Evolutionary conservation across 2,888 invertebrate genomes (phyloP).

Genomic region (Strigamia transsilvanica): DNA sequence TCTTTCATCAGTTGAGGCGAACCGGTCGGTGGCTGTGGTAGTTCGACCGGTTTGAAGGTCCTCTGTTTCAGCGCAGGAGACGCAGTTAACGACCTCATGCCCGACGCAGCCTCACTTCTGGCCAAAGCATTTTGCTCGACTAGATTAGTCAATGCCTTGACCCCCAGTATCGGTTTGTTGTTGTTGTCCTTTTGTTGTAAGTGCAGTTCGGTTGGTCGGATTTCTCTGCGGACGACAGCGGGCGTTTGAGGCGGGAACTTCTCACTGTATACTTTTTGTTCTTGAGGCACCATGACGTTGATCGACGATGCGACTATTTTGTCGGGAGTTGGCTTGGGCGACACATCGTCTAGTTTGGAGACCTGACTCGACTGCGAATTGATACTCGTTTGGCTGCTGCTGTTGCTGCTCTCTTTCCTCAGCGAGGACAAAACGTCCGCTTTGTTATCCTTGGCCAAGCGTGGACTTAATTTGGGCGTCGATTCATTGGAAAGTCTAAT

Average conservation of each 20-base stretch:
- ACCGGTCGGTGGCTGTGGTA: not conserved
- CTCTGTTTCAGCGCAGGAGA: slow-evolving; percentile 39
- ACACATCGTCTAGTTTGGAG: not conserved
- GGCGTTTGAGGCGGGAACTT: slow-evolving; percentile 44
- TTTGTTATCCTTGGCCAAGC: not conserved
- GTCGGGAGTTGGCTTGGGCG: not conserved
- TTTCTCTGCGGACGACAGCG: slow-evolving; percentile 26
- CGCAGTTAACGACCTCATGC: slow-evolving; percentile 5
- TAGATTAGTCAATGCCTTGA: slow-evolving; percentile 1
- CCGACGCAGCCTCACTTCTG: not conserved
- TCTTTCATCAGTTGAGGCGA: slow-evolving; percentile 45
- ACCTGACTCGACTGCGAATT: not conserved
- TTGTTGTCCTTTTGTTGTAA: not conserved
- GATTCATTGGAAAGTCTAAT: slow-evolving; percentile 28
- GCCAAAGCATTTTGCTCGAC: slow-evolving; percentile 1
- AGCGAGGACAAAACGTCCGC: not conserved
- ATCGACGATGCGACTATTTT: not conserved
- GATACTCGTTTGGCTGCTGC: slow-evolving; percentile 42
- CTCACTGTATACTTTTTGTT: slow-evolving; percentile 43
- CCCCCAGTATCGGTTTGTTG: not conserved
- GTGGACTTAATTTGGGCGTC: not conserved
- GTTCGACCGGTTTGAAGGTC: not conserved
- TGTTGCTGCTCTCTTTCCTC: slow-evolving; percentile 11
- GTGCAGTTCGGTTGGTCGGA: slow-evolving; percentile 41
- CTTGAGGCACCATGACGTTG: slow-evolving; percentile 4